Conservation (phyloP, 2,113 vertebrate genomes). For the Vimba vimba region DNA sequence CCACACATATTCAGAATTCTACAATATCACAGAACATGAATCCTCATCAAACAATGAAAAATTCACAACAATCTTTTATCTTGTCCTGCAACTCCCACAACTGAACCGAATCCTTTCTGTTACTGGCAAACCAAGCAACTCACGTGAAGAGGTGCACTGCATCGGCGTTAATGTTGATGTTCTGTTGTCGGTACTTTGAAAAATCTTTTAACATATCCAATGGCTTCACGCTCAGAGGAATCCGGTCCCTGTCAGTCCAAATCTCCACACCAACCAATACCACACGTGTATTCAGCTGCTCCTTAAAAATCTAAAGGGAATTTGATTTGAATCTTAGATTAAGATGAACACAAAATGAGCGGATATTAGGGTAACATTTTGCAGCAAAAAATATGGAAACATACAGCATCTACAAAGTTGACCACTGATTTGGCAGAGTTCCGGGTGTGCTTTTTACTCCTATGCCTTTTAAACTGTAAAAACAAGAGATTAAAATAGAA, state of each 20-base stretch:
- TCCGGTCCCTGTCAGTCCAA: constrained; percentile 93
- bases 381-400: constrained; percentile 64
- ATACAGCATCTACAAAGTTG: constrained; percentile 95
- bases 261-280: constrained; percentile 95
- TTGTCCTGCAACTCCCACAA: not conserved
- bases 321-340: not conserved
- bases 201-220: constrained; percentile 94
- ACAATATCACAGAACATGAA: not conserved
- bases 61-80: too few relatives aligned
- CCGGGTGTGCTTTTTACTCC: constrained; percentile 81
- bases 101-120: not conserved
- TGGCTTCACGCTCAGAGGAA: constrained; percentile 85
- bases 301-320: constrained; percentile 89
- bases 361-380: not conserved
- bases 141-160: constrained; percentile 96
- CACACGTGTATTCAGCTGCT: constrained; percentile 94
- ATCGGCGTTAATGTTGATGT: constrained; percentile 89
- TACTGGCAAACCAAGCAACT: constrained; percentile 55
- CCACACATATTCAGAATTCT: not conserved
- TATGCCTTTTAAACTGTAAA: constrained; percentile 88
- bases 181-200: constrained; percentile 90
- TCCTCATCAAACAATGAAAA: too few relatives aligned
- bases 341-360: not conserved
- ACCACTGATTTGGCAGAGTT: constrained; percentile 98
- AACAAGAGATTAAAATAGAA: constrained; percentile 50